These are phyloP conservation scores for Drosophila diplacantha DNA, from an alignment of 2,888 invertebrate genomes.

Conservation along the genomic window DNA sequence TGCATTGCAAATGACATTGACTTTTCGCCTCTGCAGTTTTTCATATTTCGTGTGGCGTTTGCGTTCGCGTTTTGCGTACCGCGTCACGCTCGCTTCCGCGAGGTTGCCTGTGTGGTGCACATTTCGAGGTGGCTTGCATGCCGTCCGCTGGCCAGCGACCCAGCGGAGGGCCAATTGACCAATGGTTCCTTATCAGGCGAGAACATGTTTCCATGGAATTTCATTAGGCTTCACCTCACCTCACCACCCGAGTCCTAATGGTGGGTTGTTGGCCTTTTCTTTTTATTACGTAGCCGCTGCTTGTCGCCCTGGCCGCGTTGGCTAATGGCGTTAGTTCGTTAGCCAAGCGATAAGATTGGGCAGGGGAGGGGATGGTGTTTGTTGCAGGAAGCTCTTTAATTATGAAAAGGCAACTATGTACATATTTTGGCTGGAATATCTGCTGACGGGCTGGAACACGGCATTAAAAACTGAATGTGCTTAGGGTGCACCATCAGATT, in stretches of 20 bases:
- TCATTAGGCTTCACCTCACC: constrained; percentile 52
- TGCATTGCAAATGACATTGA: constrained; percentile 62
- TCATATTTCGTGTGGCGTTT: constrained; percentile 51
- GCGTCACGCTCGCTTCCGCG: constrained; percentile 63
- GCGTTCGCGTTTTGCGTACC: constrained; percentile 25
- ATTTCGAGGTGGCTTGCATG: constrained; percentile 60
- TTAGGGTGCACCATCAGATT: not conserved
- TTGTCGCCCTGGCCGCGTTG: constrained; percentile 44
- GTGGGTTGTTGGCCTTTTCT: constrained; percentile 55
- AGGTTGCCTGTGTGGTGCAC: constrained; percentile 62
- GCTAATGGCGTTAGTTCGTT: constrained; percentile 71
- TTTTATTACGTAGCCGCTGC: constrained; percentile 51
- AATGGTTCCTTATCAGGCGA: constrained; percentile 74
- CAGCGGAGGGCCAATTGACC: constrained; percentile 53
- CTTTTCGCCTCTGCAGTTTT: constrained; percentile 50
- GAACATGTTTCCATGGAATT: constrained; percentile 73
- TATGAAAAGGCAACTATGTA: constrained; percentile 16
- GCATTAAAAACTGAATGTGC: not conserved
- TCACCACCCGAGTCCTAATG: constrained; percentile 46
- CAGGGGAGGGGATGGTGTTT: constrained; percentile 1
- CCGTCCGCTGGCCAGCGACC: constrained; percentile 15
- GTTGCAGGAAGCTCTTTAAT: constrained; percentile 34
- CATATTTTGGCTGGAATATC: not conserved
- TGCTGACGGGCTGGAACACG: too few species aligned
- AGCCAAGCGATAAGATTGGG: constrained; percentile 67